These are phyloP conservation scores for Bergia puertoricense DNA, from an alignment of 92 coral and sea anemone species.

Conservation along the genomic window DNA sequence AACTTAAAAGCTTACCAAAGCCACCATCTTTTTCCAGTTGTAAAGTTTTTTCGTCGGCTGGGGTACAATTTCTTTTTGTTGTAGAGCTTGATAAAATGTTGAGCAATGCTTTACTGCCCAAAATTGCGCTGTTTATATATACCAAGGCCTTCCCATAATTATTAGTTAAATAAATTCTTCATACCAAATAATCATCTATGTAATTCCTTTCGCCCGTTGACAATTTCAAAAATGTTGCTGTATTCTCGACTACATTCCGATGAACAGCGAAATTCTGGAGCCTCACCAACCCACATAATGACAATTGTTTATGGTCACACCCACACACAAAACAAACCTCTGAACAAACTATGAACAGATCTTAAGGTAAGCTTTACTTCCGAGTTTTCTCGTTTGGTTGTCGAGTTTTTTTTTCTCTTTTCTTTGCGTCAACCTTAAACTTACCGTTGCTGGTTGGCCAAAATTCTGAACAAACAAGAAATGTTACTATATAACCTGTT, in stretches of 20 bases:
- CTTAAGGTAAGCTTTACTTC: no score
- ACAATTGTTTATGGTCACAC: neutral
- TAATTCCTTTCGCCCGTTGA: conserved; percentile 23
- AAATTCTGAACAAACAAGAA: neutral
- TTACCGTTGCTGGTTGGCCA: neutral
- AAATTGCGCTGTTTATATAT: neutral
- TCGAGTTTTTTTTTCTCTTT: no score
- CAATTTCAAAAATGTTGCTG: neutral
- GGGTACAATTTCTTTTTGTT: neutral
- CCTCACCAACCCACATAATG: neutral
- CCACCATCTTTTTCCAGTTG: neutral
- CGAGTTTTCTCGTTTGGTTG: neutral
- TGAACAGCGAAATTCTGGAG: neutral
- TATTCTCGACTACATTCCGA: neutral
- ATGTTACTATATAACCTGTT: neutral
- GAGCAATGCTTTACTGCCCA: neutral
- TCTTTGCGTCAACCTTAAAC: neutral
- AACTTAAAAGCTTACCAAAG: neutral
- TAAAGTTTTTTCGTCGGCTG: neutral
- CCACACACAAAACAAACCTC: neutral
- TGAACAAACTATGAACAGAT: neutral
- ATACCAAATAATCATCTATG: neutral
- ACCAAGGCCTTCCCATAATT: neutral
- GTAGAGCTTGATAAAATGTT: no score
- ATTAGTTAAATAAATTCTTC: neutral